phyloP scores from a whole-genome alignment of 2,113 vertebrate genomes.

The Okapia johnstoni region DNA sequence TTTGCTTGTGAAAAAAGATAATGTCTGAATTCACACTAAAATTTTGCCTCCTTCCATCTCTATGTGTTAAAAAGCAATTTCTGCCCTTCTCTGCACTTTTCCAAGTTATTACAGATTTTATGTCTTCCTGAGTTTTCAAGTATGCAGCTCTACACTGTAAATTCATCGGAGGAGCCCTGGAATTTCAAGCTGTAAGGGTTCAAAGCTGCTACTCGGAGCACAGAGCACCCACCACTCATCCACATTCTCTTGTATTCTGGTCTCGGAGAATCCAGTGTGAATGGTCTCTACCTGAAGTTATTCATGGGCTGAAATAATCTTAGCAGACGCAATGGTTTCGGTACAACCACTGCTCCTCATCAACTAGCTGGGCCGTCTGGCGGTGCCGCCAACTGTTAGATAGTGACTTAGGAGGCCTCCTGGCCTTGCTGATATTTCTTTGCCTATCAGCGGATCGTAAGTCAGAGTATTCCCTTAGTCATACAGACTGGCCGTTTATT shows the following conservation, averaged over 20 bases:
- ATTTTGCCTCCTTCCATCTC: background rate
- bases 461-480: conserved; percentile 50
- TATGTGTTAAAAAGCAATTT: background rate
- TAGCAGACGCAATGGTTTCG: background rate
- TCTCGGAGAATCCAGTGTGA: background rate
- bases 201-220: background rate
- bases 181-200: background rate
- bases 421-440: conserved; percentile 29
- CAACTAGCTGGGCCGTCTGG: background rate
- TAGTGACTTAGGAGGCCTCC: background rate
- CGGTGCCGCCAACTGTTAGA: background rate
- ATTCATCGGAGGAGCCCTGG: background rate
- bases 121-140: background rate
- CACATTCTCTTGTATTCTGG: background rate
- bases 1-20: background rate
- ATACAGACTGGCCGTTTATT: conserved; percentile 32
- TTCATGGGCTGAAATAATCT: background rate
- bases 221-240: background rate
- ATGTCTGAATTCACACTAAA: background rate
- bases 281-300: background rate
- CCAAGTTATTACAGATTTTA: background rate
- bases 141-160: background rate
- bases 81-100: background rate
- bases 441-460: background rate
- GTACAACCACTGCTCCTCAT: background rate